Conservation (phyloP, 2,113 vertebrate species). For the Prunella fulvescens region DNA sequence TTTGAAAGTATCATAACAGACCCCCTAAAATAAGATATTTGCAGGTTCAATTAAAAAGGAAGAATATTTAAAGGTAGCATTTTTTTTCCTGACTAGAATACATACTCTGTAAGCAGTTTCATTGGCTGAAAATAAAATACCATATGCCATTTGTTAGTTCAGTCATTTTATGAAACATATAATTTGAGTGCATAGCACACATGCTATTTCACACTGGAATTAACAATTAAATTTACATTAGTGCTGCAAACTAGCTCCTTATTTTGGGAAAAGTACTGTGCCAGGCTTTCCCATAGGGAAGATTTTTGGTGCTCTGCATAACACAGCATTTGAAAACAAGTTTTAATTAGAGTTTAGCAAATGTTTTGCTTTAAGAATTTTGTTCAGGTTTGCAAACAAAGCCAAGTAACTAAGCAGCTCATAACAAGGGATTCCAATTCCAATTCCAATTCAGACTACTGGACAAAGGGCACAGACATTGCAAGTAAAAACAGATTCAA, state of each 20-base stretch:
- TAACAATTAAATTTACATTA: neutral
- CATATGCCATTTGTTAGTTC: neutral
- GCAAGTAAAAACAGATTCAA: neutral
- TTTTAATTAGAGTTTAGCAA: neutral
- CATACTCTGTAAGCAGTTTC: neutral
- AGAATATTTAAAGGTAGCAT: neutral
- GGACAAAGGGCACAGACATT: neutral
- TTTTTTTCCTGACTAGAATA: neutral
- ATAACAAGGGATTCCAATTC: neutral
- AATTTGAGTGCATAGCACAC: neutral
- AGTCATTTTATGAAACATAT: neutral
- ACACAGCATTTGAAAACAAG: neutral
- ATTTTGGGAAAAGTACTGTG: neutral
- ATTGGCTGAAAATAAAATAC: neutral
- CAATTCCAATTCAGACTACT: neutral
- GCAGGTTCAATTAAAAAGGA: neutral
- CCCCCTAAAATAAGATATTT: neutral
- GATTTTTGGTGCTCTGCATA: neutral
- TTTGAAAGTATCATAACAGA: neutral
- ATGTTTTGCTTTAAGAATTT: neutral
- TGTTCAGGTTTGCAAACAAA: neutral
- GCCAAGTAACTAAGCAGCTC: neutral
- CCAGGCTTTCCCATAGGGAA: neutral
- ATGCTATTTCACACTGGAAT: neutral
- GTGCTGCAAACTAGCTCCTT: neutral